Conservation (phyloP, 2,888 invertebrate species). For the Ecdyonurus torrentis region DNA sequence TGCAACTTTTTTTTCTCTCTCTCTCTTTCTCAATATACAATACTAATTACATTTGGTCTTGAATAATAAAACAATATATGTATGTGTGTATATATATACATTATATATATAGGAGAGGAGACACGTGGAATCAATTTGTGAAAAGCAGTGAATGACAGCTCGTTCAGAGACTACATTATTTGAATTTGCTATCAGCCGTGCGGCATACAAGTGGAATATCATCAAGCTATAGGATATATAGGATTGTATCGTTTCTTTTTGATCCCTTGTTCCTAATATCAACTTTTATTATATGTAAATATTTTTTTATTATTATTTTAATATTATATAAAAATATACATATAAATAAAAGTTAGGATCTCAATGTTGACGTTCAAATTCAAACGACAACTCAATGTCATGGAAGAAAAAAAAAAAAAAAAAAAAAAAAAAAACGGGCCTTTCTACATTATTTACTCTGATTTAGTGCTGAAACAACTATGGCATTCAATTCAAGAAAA, state of each 20-base stretch:
- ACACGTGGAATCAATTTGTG: not conserved
- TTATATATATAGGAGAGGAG: no score
- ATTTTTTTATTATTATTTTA: no score
- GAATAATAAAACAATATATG: not conserved
- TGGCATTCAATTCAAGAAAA: not conserved
- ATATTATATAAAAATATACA: not conserved
- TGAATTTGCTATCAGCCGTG: not conserved
- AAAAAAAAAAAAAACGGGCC: no score
- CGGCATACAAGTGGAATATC: not conserved
- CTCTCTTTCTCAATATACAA: not conserved
- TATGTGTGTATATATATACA: no score
- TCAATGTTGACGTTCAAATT: not conserved
- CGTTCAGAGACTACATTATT: not conserved
- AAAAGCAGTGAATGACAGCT: not conserved
- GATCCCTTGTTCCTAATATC: no score
- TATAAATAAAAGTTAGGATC: not conserved
- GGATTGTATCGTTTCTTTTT: no score
- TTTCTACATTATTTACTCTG: not conserved
- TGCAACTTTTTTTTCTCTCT: no score
- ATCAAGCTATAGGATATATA: not conserved
- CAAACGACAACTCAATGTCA: not conserved
- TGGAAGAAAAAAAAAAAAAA: no score
- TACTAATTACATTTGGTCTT: not conserved
- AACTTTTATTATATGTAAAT: no score
- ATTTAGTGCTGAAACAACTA: not conserved